phyloP scores from a whole-genome alignment of 2,113 vertebrate species.

The Meleagris gallopavo region DNA sequence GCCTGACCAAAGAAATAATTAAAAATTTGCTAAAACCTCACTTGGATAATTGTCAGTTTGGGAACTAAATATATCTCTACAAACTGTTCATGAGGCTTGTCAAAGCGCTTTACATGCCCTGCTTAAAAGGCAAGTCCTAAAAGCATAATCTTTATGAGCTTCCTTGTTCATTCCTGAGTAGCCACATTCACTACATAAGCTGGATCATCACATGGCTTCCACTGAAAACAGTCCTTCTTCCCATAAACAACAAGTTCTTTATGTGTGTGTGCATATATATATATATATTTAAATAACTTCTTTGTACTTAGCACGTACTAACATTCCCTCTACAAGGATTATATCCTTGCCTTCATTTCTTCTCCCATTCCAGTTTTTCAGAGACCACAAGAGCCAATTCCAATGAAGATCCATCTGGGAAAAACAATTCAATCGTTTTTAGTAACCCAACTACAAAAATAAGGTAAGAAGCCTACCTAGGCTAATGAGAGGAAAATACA shows the following conservation, averaged over 20 bases:
- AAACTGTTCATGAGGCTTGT: background rate
- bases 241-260: background rate
- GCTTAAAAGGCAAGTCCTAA: background rate
- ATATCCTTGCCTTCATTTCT: background rate
- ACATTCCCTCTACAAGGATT: background rate
- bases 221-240: background rate
- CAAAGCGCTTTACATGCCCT: background rate
- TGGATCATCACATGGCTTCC: background rate
- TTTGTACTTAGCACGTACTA: background rate
- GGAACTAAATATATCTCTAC: slow-evolving; percentile 1
- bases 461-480: background rate
- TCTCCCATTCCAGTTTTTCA: slow-evolving; percentile 29
- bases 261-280: background rate
- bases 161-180: background rate
- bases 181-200: background rate
- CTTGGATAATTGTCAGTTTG: slow-evolving; percentile 9
- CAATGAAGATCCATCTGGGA: background rate
- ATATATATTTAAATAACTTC: background rate
- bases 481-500: background rate
- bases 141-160: background rate
- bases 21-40: slow-evolving; percentile 22
- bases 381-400: background rate
- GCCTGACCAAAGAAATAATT: background rate
- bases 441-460: background rate
- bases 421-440: background rate